phyloP scores from a whole-genome alignment of 2,113 vertebrate genomes.

The Benthochromis sp. region DNA sequence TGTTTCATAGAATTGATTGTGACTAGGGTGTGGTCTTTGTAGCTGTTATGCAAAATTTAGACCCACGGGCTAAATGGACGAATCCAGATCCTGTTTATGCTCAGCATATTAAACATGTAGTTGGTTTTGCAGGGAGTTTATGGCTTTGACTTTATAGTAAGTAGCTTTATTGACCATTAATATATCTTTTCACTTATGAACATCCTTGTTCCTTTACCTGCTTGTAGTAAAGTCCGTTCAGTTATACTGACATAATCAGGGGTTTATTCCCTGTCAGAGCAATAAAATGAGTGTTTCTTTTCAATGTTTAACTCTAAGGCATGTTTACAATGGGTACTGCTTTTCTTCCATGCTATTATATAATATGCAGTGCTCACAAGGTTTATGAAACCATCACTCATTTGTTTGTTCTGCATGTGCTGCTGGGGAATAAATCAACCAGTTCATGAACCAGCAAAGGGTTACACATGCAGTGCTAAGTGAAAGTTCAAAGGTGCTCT shows the following conservation, averaged over 20 bases:
- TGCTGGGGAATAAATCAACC: not conserved
- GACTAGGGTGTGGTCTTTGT: not conserved
- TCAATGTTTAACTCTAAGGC: constrained; percentile 29
- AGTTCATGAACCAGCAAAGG: not conserved
- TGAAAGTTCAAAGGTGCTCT: not conserved
- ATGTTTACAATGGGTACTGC: not conserved
- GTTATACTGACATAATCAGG: not conserved
- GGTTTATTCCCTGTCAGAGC: not conserved
- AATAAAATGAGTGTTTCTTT: not conserved
- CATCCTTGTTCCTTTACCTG: not conserved
- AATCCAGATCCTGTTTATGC: not conserved
- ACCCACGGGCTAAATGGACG: not conserved
- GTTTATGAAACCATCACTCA: not conserved
- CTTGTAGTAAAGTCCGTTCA: not conserved
- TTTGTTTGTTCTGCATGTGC: not conserved
- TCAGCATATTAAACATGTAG: not conserved
- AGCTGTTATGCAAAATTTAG: not conserved
- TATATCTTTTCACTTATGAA: not conserved
- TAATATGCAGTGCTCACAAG: not conserved
- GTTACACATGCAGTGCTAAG: not conserved
- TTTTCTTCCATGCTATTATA: not conserved
- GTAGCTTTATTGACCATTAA: not conserved
- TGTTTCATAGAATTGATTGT: not conserved
- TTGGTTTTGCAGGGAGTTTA: not conserved
- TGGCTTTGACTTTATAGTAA: not conserved